phyloP scores from a whole-genome alignment of 2,797 vertebrate genomes.

The Pseudopleuronectes americanus region DNA sequence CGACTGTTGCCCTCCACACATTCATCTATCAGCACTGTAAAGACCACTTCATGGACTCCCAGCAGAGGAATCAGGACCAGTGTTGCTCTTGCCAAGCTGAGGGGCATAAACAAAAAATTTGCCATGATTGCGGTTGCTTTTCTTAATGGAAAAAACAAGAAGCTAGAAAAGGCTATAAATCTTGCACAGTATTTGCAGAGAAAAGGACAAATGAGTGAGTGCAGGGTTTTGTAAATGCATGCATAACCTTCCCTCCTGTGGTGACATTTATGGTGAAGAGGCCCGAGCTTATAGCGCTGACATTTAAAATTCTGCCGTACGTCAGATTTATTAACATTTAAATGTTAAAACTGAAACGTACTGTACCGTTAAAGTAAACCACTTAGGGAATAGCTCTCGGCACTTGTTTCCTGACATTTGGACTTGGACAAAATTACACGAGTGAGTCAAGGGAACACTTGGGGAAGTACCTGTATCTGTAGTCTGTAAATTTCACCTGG shows the following conservation, averaged over 20 bases:
- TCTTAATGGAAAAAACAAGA: not conserved
- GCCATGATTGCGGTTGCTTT: not conserved
- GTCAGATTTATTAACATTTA: too few species aligned
- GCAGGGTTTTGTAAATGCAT: too few species aligned
- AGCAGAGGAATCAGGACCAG: conserved; percentile 93
- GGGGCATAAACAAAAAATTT: not conserved
- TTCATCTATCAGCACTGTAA: conserved; percentile 90
- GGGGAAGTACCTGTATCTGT: conserved; percentile 91
- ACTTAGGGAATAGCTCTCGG: too few species aligned
- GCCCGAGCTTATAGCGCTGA: too few species aligned
- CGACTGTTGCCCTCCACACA: conserved; percentile 86
- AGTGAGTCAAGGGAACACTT: too few species aligned
- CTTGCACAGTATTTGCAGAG: conserved; percentile 3
- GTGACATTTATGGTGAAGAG: too few species aligned
- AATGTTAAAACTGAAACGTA: too few species aligned
- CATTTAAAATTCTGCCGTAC: too few species aligned
- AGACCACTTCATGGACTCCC: conserved; percentile 93
- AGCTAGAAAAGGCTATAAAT: not conserved
- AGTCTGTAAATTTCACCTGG: conserved; percentile 92
- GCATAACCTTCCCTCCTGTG: too few species aligned
- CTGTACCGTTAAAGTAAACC: too few species aligned
- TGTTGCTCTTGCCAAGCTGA: conserved; percentile 92
- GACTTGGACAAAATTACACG: not conserved
- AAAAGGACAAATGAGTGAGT: too few species aligned
- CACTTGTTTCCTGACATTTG: too few species aligned